Percentiles rank a stretch among this genome's conserved stretches.
These are phyloP conservation scores for Miichthys miiuy DNA, from an alignment of 2,797 vertebrate species.

Conservation along the genomic window DNA sequence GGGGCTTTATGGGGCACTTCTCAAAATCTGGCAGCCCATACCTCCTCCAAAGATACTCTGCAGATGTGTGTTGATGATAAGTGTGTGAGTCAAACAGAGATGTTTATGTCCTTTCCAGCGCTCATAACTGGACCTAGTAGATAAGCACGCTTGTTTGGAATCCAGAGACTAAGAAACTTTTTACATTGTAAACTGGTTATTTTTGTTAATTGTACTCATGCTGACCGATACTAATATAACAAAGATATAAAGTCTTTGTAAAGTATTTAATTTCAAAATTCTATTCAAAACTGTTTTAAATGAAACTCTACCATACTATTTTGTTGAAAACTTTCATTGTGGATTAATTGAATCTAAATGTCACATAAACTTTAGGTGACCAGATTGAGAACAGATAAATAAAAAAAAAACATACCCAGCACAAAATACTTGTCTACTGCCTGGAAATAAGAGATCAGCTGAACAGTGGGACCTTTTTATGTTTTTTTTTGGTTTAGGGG, in stretches of 20 bases:
- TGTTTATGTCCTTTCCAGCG: background rate
- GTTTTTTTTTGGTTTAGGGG: constrained; percentile 38
- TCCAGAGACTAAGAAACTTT: constrained; percentile 6
- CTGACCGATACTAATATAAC: constrained; percentile 5
- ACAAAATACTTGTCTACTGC: background rate
- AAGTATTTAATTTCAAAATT: too few species aligned
- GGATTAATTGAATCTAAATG: background rate
- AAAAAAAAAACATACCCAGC: background rate
- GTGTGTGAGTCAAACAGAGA: constrained; percentile 25
- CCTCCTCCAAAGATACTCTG: constrained; percentile 27
- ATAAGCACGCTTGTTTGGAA: constrained; percentile 19
- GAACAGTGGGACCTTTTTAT: constrained; percentile 47
- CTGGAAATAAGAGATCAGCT: constrained; percentile 2
- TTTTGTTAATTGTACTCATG: background rate
- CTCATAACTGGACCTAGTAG: constrained; percentile 2
- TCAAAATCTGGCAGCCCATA: constrained; percentile 33
- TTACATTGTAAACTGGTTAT: background rate
- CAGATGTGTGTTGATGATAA: constrained; percentile 24
- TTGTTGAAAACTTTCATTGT: background rate
- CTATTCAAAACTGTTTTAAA: background rate
- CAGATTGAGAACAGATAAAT: constrained; percentile 5
- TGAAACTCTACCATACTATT: background rate
- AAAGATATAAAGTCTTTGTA: background rate
- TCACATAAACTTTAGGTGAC: background rate
- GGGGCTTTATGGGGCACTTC: background rate